phyloP scores from a whole-genome alignment of 2,797 vertebrate genomes.

The Smutsia gigantea region DNA sequence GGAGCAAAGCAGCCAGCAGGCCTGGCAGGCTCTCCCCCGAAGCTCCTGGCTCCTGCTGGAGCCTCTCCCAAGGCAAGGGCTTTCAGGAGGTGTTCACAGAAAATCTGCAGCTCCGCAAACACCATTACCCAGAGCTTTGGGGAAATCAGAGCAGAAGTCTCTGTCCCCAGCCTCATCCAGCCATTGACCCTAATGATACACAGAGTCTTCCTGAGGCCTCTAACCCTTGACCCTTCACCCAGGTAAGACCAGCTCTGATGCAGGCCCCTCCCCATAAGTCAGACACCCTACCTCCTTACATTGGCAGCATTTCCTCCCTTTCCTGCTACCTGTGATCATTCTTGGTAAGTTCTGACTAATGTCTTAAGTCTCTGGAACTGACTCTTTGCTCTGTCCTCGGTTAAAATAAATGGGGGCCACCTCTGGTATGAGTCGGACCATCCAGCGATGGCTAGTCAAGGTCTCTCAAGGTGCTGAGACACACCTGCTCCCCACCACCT shows the following conservation, averaged over 20 bases:
- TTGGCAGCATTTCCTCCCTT: background rate
- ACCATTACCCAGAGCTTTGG: background rate
- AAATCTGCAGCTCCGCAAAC: background rate
- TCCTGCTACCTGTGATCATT: background rate
- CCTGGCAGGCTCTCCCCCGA: background rate
- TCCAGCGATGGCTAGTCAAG: background rate
- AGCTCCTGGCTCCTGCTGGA: background rate
- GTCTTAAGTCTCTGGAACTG: background rate
- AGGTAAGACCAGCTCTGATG: background rate
- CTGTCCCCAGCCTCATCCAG: background rate
- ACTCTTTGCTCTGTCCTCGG: background rate
- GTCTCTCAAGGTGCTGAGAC: background rate
- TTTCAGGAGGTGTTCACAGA: background rate
- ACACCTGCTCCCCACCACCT: too few species aligned
- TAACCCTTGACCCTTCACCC: background rate
- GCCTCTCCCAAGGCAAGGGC: background rate
- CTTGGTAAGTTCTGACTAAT: background rate
- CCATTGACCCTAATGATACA: background rate
- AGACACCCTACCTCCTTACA: background rate
- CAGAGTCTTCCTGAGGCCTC: background rate
- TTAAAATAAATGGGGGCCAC: background rate
- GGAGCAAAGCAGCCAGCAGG: background rate
- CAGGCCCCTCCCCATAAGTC: background rate
- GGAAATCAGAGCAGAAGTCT: background rate
- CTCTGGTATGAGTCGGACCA: background rate